phyloP scores from a whole-genome alignment of 2,888 invertebrate species.

The Venusia cambrica region DNA sequence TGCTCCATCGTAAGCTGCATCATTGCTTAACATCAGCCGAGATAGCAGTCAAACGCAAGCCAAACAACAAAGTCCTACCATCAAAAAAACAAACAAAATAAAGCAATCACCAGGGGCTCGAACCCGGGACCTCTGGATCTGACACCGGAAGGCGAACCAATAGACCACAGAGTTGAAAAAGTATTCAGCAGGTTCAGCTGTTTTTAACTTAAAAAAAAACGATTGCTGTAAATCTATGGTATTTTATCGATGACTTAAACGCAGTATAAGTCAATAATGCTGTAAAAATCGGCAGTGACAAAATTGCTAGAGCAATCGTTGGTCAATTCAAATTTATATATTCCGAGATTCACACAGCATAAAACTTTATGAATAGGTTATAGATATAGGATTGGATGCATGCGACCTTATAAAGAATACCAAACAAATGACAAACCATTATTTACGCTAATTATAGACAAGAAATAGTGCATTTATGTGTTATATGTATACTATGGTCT shows the following conservation, averaged over 20 bases:
- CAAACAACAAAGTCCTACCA: too few relatives aligned
- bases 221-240: too few relatives aligned
- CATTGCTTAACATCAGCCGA: too few relatives aligned
- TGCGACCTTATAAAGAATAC: slow-evolving; percentile 37
- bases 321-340: slow-evolving; percentile 45
- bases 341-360: slow-evolving; percentile 39
- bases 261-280: slow-evolving; percentile 20
- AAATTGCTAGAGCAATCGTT: slow-evolving; percentile 39
- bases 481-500: slow-evolving; percentile 2
- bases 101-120: too few relatives aligned
- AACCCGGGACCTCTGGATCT: too few relatives aligned
- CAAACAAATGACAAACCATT: slow-evolving; percentile 40
- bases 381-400: slow-evolving; percentile 32
- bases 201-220: too few relatives aligned
- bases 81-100: too few relatives aligned
- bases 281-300: slow-evolving; percentile 30
- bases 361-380: slow-evolving; percentile 36
- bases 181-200: too few relatives aligned
- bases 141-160: too few relatives aligned
- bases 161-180: too few relatives aligned
- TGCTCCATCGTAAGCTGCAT: too few relatives aligned
- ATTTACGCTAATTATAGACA: slow-evolving; percentile 34
- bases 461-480: slow-evolving; percentile 25
- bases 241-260: slow-evolving; percentile 26
- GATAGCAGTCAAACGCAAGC: too few relatives aligned